These are phyloP conservation scores for Drosophila putrida DNA, from an alignment of 2,888 invertebrate genomes.

Conservation along the genomic window DNA sequence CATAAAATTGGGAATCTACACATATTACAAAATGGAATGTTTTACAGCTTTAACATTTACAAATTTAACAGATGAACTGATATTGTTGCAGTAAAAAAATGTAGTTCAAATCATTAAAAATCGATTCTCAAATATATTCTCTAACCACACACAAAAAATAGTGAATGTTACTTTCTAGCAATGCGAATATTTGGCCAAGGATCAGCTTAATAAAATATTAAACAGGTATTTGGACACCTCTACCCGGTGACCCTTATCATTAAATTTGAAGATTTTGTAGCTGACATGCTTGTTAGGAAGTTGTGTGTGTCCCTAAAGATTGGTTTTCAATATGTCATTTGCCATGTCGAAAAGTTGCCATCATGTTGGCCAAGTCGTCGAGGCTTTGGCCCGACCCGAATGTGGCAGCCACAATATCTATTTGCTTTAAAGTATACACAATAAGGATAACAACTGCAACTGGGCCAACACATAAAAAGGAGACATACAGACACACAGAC, in stretches of 20 bases:
- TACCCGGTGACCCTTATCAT: constrained; percentile 21
- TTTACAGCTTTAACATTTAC: too few relatives aligned
- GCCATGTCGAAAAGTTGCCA: constrained; percentile 24
- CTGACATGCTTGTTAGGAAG: constrained; percentile 23
- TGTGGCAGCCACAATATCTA: constrained; percentile 20
- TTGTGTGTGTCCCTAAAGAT: constrained; percentile 17
- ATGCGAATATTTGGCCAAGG: not conserved
- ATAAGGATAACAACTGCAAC: constrained; percentile 38
- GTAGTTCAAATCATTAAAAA: too few relatives aligned
- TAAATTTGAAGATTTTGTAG: constrained; percentile 13
- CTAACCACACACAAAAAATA: not conserved
- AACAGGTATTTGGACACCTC: not conserved
- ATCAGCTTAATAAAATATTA: constrained; percentile 21
- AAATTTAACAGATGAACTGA: too few relatives aligned
- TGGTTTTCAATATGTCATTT: constrained; percentile 32
- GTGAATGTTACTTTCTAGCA: not conserved
- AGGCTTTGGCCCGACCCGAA: constrained; percentile 2
- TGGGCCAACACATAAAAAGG: constrained; percentile 42
- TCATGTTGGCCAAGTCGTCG: constrained; percentile 22
- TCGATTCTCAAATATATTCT: not conserved
- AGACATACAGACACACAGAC: not conserved
- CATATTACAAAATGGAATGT: too few relatives aligned
- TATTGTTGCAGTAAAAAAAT: too few relatives aligned
- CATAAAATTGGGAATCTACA: too few relatives aligned
- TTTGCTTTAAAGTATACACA: constrained; percentile 38